Evolutionary conservation across 2,797 vertebrate genomes (phyloP).

Genomic region (Eulemur albifrons): DNA sequence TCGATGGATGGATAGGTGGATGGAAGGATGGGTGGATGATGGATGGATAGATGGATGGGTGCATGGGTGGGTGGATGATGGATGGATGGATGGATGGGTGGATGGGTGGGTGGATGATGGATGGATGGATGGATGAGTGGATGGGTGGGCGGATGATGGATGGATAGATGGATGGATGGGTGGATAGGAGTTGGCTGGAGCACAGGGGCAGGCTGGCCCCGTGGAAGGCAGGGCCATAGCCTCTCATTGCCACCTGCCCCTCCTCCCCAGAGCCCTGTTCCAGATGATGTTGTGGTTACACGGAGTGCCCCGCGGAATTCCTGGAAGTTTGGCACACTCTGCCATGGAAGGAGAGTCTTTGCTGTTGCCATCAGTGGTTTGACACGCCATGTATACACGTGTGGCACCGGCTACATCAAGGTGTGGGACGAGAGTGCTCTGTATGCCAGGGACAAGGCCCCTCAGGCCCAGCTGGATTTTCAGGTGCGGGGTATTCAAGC

Average conservation of each 20-base stretch:
- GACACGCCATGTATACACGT: conserved; percentile 52
- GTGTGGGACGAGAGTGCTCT: conserved; percentile 64
- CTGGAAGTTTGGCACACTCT: conserved; percentile 58
- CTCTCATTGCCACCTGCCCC: neutral
- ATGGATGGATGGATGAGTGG: neutral
- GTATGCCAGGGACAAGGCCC: neutral
- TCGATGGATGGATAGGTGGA: neutral
- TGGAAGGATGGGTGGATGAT: neutral
- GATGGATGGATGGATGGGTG: neutral
- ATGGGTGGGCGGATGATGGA: neutral
- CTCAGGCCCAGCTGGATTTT: conserved; percentile 59
- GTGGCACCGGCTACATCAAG: conserved; percentile 53
- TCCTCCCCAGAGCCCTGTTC: conserved; percentile 27
- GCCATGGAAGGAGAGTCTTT: conserved; percentile 47
- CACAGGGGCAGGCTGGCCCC: neutral
- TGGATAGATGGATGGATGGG: neutral
- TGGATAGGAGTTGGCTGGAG: neutral
- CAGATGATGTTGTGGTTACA: conserved; percentile 33
- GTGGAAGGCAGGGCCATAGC: neutral
- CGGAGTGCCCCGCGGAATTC: neutral
- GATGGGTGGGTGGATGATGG: no score
- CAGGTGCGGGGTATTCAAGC: conserved; percentile 28
- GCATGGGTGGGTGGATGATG: no score
- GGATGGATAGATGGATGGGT: neutral
- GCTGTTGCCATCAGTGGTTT: conserved; percentile 55